Conservation (phyloP, 2,113 vertebrate species). For the Carollia perspicillata region DNA sequence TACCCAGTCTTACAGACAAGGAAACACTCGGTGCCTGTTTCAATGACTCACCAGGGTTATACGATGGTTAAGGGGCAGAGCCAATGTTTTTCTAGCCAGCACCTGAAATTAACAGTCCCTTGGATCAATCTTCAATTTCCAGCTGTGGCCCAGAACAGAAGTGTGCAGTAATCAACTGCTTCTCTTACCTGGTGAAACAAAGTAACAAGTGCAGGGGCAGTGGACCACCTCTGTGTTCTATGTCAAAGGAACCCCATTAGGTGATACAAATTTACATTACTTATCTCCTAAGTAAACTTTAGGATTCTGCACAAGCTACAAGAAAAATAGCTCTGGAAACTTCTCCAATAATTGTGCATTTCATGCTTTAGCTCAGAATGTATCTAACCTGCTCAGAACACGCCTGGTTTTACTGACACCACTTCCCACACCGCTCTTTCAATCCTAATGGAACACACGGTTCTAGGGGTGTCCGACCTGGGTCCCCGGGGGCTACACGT, state of each 20-base stretch:
- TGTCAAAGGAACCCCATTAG: neutral
- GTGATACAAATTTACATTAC: conserved; percentile 10
- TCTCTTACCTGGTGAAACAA: conserved; percentile 29
- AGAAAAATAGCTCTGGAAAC: neutral
- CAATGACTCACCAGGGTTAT: conserved; percentile 59
- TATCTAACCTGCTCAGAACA: neutral
- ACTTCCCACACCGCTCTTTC: neutral
- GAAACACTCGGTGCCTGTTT: neutral
- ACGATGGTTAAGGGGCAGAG: conserved; percentile 61
- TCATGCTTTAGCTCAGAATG: neutral
- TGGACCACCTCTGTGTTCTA: neutral
- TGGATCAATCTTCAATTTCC: conserved; percentile 58
- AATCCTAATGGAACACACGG: neutral
- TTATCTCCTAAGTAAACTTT: neutral
- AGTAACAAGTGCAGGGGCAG: neutral
- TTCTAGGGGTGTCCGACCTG: too few relatives aligned
- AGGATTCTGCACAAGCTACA: neutral
- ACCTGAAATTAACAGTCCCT: conserved; percentile 58
- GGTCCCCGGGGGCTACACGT: too few relatives aligned
- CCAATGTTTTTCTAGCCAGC: conserved; percentile 59
- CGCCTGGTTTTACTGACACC: neutral
- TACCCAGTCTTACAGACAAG: neutral
- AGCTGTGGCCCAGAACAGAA: conserved; percentile 61
- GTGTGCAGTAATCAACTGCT: conserved; percentile 46
- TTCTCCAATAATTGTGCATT: neutral